phyloP scores from a whole-genome alignment of 35 echinoderm and acorn worm species.

The Strongylocentrotus purpuratus region DNA sequence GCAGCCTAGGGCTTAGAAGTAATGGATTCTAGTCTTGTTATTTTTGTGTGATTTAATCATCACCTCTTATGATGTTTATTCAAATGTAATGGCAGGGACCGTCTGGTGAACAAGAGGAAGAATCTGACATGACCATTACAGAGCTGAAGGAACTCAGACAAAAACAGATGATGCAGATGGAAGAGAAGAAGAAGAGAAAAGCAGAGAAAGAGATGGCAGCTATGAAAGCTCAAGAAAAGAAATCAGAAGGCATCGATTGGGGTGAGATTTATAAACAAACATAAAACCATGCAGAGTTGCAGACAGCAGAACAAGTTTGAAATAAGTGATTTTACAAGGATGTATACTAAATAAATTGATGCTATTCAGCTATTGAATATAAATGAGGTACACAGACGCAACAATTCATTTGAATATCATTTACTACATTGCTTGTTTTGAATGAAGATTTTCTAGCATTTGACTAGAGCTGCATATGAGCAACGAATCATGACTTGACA shows the following conservation, averaged over 20 bases:
- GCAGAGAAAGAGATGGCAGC: conserved; percentile 43
- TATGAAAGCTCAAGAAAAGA: conserved; percentile 54
- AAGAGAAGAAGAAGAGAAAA: conserved; percentile 66
- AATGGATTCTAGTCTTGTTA: background rate
- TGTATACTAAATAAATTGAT: too few relatives aligned
- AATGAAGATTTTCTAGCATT: too few relatives aligned
- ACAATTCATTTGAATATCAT: too few relatives aligned
- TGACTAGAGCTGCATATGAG: too few relatives aligned
- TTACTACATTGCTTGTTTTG: too few relatives aligned
- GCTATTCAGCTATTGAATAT: too few relatives aligned
- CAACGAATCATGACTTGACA: too few relatives aligned
- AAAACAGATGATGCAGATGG: conserved; percentile 69
- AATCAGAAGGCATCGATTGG: conserved; percentile 71
- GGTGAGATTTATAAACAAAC: conserved; percentile 53
- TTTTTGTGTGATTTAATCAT: background rate
- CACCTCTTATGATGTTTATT: background rate
- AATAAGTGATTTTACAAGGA: too few relatives aligned
- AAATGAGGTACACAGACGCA: too few relatives aligned
- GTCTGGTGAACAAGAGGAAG: conserved; percentile 62
- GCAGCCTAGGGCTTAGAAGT: too few relatives aligned
- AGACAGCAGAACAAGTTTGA: too few relatives aligned
- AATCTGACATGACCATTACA: conserved; percentile 62
- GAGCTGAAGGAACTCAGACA: conserved; percentile 80
- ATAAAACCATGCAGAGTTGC: too few relatives aligned
- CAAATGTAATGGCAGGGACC: conserved; percentile 51